Base-by-base conservation (phyloP, 2,797 vertebrate species). In the Mergus octosetaceus region DNA sequence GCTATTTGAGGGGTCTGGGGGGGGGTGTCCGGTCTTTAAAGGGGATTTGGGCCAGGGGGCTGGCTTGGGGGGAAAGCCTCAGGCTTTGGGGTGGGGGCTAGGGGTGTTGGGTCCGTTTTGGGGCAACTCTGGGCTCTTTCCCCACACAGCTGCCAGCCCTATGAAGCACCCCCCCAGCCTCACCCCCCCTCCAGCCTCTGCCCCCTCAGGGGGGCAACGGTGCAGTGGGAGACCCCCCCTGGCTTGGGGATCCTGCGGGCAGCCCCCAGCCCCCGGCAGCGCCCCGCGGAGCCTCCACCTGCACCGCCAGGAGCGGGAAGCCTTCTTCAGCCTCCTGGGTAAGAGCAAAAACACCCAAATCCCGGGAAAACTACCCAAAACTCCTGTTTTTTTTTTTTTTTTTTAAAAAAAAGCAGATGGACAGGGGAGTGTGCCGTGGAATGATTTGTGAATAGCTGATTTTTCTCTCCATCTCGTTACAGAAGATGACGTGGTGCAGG, bases 281-380 rank as follows among this genome's bases (percentile, higher is more conserved):
- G 11, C 28, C 32, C 45, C 74, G 27, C 72, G 47, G 16, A 24
- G 18, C 73, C 62, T 87, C 28, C 89, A 83, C 51, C 87, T 49
- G 38, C 92, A 54, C 34, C 56, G 8, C 41, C 92, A 76, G 58
- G 96, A 97, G 41, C 75, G 87, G 24, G 93, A 68, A 14, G 93
- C 97, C 45, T 98, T 97, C 66, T 95, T 97, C 53, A 51, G 19
- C 39, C 97, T 98, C 14, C 89, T 97, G 75, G 97, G 97, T 97
- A 90, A 97, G 95, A 66, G 38, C 53, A 8, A 27, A 19, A 49
- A 13, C 47, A 24, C 12, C 47, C 22, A 49, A 49, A 49, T 49
- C 47, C 45, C 18, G 11, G 36, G 30, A 49, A 49, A 13, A 70
- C 13, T 24, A 25, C 47, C 47, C 27, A 9, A 51, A 49, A 17